phyloP scores from a whole-genome alignment of 1,140 invertebrate species.

The Scaptodrosophila lebanonensis region DNA sequence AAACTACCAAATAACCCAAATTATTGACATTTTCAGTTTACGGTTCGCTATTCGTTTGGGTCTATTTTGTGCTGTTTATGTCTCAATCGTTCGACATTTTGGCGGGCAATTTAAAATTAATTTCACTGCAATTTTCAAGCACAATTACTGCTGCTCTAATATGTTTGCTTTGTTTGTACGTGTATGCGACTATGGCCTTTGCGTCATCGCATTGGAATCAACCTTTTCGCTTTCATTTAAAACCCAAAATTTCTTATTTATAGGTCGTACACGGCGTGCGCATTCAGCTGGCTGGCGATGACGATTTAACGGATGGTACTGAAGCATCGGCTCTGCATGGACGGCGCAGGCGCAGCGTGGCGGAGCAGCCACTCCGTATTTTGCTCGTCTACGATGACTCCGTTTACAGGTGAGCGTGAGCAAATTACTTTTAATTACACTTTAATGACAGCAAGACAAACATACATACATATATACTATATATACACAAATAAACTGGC shows the following conservation, averaged over 20 bases:
- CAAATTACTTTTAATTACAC: conserved; percentile 55
- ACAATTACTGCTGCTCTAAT: conserved; percentile 44
- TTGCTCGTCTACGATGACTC: conserved; percentile 93
- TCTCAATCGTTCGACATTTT: conserved; percentile 71
- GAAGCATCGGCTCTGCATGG: conserved; percentile 79
- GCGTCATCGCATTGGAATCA: conserved; percentile 58
- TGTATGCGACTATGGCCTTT: conserved; percentile 65
- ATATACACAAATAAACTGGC: background rate
- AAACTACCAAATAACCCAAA: conserved; percentile 35
- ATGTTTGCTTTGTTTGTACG: conserved; percentile 24
- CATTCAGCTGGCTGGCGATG: conserved; percentile 77
- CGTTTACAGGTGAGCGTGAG: conserved; percentile 85
- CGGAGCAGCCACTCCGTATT: conserved; percentile 90
- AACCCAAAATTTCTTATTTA: conserved; percentile 44
- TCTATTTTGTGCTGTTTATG: conserved; percentile 30
- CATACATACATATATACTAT: conserved; percentile 50
- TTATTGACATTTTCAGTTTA: conserved; percentile 71
- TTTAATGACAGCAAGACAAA: conserved; percentile 59
- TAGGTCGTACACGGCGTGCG: conserved; percentile 91
- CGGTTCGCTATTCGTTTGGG: no score
- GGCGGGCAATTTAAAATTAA: conserved; percentile 70
- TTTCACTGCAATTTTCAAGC: conserved; percentile 64
- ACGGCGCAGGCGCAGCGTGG: conserved; percentile 86
- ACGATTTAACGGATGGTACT: conserved; percentile 20
- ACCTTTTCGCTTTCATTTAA: conserved; percentile 64